Conservation (phyloP, 2,113 vertebrate genomes). For the Phrynosoma blainvillii region DNA sequence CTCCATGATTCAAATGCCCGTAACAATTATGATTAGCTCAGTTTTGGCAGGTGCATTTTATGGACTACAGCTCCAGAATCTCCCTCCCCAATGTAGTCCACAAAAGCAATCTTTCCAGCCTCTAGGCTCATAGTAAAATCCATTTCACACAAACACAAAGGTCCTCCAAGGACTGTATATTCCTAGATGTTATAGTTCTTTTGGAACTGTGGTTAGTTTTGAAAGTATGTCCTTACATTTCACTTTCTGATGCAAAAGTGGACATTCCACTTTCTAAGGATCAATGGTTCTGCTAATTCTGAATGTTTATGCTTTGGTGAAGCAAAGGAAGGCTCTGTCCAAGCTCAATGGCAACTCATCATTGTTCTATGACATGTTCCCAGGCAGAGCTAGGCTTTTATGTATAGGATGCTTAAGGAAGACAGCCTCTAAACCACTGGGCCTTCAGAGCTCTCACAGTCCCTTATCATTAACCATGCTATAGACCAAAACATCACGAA, state of each 20-base stretch:
- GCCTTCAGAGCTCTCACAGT: background rate
- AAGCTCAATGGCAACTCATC: background rate
- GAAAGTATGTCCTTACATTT: too few relatives aligned
- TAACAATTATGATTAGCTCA: background rate
- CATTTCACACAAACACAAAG: too few relatives aligned
- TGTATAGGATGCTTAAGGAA: background rate
- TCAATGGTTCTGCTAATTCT: too few relatives aligned
- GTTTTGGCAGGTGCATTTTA: too few relatives aligned
- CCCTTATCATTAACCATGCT: background rate
- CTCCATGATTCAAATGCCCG: background rate
- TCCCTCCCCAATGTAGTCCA: too few relatives aligned
- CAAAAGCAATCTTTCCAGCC: too few relatives aligned
- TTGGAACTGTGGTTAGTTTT: too few relatives aligned
- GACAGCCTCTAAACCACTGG: background rate
- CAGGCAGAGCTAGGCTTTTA: background rate
- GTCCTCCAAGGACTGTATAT: too few relatives aligned
- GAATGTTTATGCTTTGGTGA: background rate
- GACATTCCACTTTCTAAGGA: background rate
- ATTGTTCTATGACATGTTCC: background rate
- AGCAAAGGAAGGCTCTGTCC: background rate
- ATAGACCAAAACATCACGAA: background rate
- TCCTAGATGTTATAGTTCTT: too few relatives aligned
- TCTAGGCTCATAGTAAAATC: too few relatives aligned
- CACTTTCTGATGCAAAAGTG: background rate
- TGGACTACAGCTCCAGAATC: too few relatives aligned